phyloP scores from a whole-genome alignment of 2,113 vertebrate species.

The Cathartes aura region DNA sequence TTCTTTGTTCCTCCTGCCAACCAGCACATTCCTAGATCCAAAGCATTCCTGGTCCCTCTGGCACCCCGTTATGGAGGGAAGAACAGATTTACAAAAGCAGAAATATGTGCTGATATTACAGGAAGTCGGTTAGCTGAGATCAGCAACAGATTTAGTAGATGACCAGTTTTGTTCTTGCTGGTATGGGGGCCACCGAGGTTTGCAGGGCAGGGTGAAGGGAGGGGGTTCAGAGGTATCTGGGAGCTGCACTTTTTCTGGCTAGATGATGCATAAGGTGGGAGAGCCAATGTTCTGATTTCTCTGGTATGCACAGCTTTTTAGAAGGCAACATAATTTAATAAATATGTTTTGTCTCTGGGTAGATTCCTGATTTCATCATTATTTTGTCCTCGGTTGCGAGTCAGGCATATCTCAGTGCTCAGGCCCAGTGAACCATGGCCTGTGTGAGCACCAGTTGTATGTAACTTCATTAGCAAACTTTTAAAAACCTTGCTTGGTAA shows the following conservation, averaged over 20 bases:
- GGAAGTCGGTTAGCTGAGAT: background rate
- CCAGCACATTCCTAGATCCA: slow-evolving; percentile 8
- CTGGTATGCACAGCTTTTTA: background rate
- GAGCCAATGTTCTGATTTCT: background rate
- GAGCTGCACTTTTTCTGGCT: background rate
- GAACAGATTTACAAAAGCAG: slow-evolving; percentile 24
- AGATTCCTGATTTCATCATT: background rate
- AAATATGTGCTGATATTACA: slow-evolving; percentile 54
- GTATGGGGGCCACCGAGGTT: background rate
- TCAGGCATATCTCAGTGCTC: background rate
- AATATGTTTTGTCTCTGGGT: background rate
- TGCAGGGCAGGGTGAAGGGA: background rate
- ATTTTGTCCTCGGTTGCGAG: background rate
- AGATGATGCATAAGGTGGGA: background rate
- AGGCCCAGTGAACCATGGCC: background rate
- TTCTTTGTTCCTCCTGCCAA: slow-evolving; percentile 45
- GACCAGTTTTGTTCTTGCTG: background rate
- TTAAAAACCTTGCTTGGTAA: background rate
- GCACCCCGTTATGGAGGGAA: background rate
- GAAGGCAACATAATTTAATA: background rate
- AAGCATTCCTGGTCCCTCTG: background rate
- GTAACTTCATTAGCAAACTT: background rate
- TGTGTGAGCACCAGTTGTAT: background rate
- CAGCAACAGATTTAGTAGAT: slow-evolving; percentile 1
- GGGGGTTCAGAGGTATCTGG: background rate